Percentiles rank a stretch among this genome's conserved stretches.
Evolutionary conservation across 2,113 vertebrate species (phyloP).

Genomic region (Panthera leo): DNA sequence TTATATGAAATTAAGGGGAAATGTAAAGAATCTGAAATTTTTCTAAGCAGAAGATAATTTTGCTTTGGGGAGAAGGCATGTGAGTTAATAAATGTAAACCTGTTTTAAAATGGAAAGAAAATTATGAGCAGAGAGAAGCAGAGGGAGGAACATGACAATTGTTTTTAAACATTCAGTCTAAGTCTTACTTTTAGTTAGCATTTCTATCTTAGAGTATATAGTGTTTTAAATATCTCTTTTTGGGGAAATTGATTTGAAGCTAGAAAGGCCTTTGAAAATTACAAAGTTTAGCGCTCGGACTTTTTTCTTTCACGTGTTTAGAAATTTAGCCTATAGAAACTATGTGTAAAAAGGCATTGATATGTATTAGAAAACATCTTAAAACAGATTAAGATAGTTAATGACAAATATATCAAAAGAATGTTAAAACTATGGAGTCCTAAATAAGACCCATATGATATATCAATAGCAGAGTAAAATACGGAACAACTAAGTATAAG

Average conservation of each 20-base stretch:
- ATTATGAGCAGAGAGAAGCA: neutral
- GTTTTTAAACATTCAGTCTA: slow-evolving; percentile 54
- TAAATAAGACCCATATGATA: neutral
- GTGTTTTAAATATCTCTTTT: slow-evolving; percentile 50
- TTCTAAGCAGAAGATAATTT: slow-evolving; percentile 44
- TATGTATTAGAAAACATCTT: slow-evolving; percentile 43
- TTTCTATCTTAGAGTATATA: neutral
- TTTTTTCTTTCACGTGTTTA: slow-evolving; percentile 41
- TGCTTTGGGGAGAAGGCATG: slow-evolving; percentile 22
- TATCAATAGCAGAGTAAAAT: slow-evolving; percentile 13
- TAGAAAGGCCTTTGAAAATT: slow-evolving; percentile 21
- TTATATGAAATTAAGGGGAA: slow-evolving; percentile 11
- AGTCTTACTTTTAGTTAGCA: neutral
- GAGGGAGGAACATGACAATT: slow-evolving; percentile 8
- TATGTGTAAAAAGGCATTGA: slow-evolving; percentile 20
- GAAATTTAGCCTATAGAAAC: slow-evolving; percentile 19
- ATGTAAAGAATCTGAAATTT: slow-evolving; percentile 7
- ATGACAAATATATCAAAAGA: slow-evolving; percentile 26
- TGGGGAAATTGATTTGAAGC: neutral
- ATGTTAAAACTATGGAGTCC: slow-evolving; percentile 21
- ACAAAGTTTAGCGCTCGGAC: slow-evolving; percentile 31
- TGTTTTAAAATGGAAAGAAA: slow-evolving; percentile 32
- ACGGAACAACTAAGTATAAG: neutral
- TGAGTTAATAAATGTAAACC: slow-evolving; percentile 46
- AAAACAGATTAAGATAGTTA: slow-evolving; percentile 40